Evolutionary conservation across 2,888 invertebrate genomes (phyloP).

Genomic region (Dione vanillae): DNA sequence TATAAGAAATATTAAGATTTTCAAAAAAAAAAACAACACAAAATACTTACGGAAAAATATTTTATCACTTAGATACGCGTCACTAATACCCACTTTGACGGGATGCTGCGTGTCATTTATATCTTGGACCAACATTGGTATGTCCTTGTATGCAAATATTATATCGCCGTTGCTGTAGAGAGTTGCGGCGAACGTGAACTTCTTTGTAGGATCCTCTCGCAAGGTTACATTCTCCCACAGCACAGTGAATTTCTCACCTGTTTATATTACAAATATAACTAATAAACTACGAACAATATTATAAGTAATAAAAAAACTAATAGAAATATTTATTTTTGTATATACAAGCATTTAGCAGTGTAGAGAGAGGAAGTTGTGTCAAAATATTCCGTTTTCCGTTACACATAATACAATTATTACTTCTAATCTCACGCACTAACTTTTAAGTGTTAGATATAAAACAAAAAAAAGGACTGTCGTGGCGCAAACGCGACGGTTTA

Average conservation of each 20-base stretch:
- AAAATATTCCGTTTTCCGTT: too few relatives aligned
- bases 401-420: too few relatives aligned
- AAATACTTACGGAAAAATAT: conserved; percentile 90
- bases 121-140: conserved; percentile 90
- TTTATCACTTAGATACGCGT: conserved; percentile 97
- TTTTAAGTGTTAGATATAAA: too few relatives aligned
- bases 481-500: too few relatives aligned
- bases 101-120: conserved; percentile 95
- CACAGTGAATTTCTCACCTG: conserved; percentile 94
- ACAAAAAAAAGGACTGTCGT: not conserved
- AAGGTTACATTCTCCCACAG: conserved; percentile 96
- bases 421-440: too few relatives aligned
- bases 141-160: conserved; percentile 93
- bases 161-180: conserved; percentile 95
- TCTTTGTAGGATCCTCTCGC: conserved; percentile 88
- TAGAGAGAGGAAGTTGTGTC: too few relatives aligned
- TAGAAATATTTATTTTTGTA: too few relatives aligned
- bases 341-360: too few relatives aligned
- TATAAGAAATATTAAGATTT: too few relatives aligned
- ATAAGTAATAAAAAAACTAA: too few relatives aligned
- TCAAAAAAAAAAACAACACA: too few relatives aligned
- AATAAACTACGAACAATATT: too few relatives aligned
- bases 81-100: conserved; percentile 98
- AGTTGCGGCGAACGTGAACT: conserved; percentile 96
- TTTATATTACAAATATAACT: not conserved